Percentiles rank a stretch among this genome's conserved stretches.
phyloP scores from a whole-genome alignment of 2,113 vertebrate genomes.

The Rhinolophus sinicus region DNA sequence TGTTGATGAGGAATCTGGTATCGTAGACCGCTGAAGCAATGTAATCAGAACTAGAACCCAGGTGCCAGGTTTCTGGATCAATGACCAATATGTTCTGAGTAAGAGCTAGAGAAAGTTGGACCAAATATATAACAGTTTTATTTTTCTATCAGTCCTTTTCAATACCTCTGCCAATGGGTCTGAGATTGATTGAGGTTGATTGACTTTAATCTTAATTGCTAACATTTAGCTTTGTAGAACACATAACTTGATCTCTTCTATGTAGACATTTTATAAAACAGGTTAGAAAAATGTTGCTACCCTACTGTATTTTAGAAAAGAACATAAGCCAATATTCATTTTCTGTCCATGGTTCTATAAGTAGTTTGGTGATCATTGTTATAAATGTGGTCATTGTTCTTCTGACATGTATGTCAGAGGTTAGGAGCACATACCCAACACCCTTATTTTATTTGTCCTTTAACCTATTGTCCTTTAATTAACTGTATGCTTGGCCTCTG shows the following conservation, averaged over 20 bases:
- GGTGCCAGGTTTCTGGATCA: background rate
- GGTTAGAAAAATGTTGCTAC: constrained; percentile 4
- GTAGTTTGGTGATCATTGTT: constrained; percentile 19
- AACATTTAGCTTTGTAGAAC: background rate
- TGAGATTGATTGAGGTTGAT: constrained; percentile 39
- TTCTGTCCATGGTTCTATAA: background rate
- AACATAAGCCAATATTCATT: background rate
- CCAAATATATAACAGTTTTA: constrained; percentile 10
- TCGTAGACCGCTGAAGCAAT: background rate
- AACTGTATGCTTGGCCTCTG: background rate
- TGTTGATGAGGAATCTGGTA: background rate
- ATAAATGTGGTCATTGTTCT: constrained; percentile 30
- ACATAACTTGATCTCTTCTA: constrained; percentile 35
- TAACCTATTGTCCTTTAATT: background rate
- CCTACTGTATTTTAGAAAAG: background rate
- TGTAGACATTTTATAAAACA: constrained; percentile 34
- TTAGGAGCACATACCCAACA: background rate
- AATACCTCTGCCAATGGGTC: background rate
- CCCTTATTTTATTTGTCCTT: constrained; percentile 1
- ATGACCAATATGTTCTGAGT: background rate
- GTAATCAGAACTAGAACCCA: background rate
- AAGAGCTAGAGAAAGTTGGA: background rate
- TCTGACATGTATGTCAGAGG: constrained; percentile 11
- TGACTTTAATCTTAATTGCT: constrained; percentile 38
- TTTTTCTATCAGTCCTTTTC: constrained; percentile 26